Percentiles rank a stretch among this genome's conserved stretches.
These are phyloP conservation scores for Theretra japonica DNA, from an alignment of 2,888 invertebrate species.

Conservation along the genomic window DNA sequence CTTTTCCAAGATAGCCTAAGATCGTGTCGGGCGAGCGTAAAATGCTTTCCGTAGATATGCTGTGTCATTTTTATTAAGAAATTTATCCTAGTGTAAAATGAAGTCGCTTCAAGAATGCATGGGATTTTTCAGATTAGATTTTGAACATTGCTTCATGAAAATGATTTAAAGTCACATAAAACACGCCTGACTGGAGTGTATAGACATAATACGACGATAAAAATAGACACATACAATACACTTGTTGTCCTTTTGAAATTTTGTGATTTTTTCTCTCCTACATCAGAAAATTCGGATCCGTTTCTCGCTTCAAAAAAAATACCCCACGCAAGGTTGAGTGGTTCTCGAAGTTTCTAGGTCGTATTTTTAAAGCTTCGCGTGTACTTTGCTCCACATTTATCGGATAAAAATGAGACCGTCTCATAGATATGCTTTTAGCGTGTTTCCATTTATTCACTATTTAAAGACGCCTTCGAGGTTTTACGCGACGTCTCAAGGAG, in stretches of 20 bases:
- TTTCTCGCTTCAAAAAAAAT: background rate
- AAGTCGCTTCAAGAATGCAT: background rate
- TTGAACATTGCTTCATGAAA: background rate
- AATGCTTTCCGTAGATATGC: conserved; percentile 2
- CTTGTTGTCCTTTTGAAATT: no score
- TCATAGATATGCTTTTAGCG: conserved; percentile 25
- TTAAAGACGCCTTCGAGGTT: conserved; percentile 21
- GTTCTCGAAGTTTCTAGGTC: background rate
- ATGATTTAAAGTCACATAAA: no score
- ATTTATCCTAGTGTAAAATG: background rate
- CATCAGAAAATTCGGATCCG: background rate
- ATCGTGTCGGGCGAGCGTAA: background rate
- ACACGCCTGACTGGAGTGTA: no score
- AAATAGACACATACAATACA: no score
- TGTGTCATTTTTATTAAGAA: conserved; percentile 6
- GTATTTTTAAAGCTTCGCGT: background rate
- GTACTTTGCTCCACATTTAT: background rate
- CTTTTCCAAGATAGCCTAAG: background rate
- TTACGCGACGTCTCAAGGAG: background rate
- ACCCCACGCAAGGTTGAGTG: background rate
- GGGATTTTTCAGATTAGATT: background rate
- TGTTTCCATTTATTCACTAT: conserved; percentile 21
- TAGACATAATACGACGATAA: no score
- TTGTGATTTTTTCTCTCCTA: background rate
- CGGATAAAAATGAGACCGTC: conserved; percentile 9